Conservation (phyloP, 1,140 invertebrate species). For the Drosophila triauraria region DNA sequence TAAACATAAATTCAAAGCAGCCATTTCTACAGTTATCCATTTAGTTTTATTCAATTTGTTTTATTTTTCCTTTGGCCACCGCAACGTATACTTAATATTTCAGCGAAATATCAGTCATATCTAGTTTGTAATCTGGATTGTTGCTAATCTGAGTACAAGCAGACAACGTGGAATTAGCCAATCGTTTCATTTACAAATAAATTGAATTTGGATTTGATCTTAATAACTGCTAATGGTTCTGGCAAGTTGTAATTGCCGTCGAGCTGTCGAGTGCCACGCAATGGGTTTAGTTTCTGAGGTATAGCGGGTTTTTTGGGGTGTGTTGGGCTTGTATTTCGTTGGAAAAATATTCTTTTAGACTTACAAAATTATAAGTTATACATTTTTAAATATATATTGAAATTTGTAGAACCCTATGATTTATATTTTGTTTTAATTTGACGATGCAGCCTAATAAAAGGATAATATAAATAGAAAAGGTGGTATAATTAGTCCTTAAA, state of each 20-base stretch:
- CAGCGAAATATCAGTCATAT: conserved; percentile 33
- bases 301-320: background rate
- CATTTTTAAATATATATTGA: background rate
- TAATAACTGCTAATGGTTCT: conserved; percentile 66
- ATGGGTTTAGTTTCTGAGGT: background rate
- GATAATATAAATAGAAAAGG: too few relatives aligned
- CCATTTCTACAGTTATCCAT: background rate
- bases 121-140: conserved; percentile 22
- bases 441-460: too few relatives aligned
- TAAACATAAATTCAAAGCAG: background rate
- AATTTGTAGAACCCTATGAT: background rate
- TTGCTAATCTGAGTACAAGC: conserved; percentile 37
- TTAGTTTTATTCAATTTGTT: background rate
- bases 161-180: conserved; percentile 39
- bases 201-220: conserved; percentile 63
- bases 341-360: background rate
- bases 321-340: background rate
- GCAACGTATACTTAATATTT: conserved; percentile 50
- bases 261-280: conserved; percentile 26
- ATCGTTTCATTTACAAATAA: conserved; percentile 62
- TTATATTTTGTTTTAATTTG: background rate
- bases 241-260: conserved; percentile 44
- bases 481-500: too few relatives aligned
- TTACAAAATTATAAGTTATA: background rate
- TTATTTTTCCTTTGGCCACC: conserved; percentile 11